phyloP scores from a whole-genome alignment of 1,140 invertebrate genomes.

The Macrobrachium nipponense region DNA sequence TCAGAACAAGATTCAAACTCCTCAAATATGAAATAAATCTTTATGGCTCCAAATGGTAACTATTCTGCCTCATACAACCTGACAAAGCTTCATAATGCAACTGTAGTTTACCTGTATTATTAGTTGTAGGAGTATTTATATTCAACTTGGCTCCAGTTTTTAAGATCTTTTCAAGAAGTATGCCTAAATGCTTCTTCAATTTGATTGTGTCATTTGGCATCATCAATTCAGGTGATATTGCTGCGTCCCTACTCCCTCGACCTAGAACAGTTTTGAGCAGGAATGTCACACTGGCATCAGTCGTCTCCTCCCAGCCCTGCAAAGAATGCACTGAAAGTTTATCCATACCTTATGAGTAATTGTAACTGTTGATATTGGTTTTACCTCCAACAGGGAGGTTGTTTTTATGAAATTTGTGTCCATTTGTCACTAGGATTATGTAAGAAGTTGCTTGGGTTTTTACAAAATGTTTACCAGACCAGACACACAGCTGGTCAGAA shows the following conservation, averaged over 20 bases:
- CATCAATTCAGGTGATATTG: conserved; percentile 69
- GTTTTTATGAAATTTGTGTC: no score
- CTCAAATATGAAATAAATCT: no score
- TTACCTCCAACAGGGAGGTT: background rate
- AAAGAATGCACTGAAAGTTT: conserved; percentile 59
- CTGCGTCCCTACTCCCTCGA: conserved; percentile 70
- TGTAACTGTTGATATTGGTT: background rate
- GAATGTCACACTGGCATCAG: conserved; percentile 72
- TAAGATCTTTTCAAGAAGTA: conserved; percentile 72
- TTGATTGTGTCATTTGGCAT: conserved; percentile 72
- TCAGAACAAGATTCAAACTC: no score
- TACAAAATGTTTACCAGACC: no score
- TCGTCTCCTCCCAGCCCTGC: conserved; percentile 76
- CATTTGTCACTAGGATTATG: no score
- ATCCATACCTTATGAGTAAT: conserved; percentile 55
- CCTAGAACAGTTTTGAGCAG: conserved; percentile 72
- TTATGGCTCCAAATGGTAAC: background rate
- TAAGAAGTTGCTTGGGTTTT: no score
- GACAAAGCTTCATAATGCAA: background rate
- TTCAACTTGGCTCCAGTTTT: conserved; percentile 66
- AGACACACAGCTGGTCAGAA: no score
- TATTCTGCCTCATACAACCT: background rate
- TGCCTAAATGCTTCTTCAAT: conserved; percentile 74
- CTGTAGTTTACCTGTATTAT: background rate
- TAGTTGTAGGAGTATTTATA: background rate